Evolutionary conservation across 2,888 invertebrate genomes (phyloP), one percentile per base, ranked within the genome.

Genomic region (Hemithea aestivaria): DNA sequence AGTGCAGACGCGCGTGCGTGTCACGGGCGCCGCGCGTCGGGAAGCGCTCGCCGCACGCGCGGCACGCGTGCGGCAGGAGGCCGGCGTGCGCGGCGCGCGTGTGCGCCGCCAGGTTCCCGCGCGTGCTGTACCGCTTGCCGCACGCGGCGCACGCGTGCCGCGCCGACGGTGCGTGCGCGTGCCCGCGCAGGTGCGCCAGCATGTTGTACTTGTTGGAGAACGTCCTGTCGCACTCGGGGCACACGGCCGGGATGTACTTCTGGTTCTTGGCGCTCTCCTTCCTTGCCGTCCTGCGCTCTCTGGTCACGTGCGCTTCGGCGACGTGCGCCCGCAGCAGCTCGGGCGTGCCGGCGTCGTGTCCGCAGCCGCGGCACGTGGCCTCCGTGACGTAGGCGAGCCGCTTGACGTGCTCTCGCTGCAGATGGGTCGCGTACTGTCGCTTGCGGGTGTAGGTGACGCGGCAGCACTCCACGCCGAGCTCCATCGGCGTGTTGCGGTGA

Each of bases 121-220:
- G 75, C 7, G 70, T 80, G 35, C 73, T 80, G 58, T 89, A 90
- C 0, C 57, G 64, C 32, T 79, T 82, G 1, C 67, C 63, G 52
- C 90, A 90, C 3, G 65, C 64, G 5, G 74, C 72, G 53, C 89
- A 90, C 1, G 68, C 47, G 41, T 52, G 60, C 12, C 2, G 23
- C 32, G 5, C 35, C 1, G 0, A 58, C 58, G 3, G 56, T 66
- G 7, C 67, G 68, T 46, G 88, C n/a, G n/a, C n/a, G n/a, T n/a
- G n/a, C n/a, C n/a, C n/a, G n/a, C n/a, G n/a, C 68, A 80, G 62
- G 52, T 90, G 90, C 1, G 68, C 58, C 7, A 74, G 54, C 82
- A 77, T 73, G 62, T 83, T 62, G 73, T 89, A 75, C 66, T 89
- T 76, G 65, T 89, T 73, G 35, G 74, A 69, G 53, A 88, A 89